phyloP scores from a whole-genome alignment of 1,140 invertebrate species.

The Drosophila trapezifrons region DNA sequence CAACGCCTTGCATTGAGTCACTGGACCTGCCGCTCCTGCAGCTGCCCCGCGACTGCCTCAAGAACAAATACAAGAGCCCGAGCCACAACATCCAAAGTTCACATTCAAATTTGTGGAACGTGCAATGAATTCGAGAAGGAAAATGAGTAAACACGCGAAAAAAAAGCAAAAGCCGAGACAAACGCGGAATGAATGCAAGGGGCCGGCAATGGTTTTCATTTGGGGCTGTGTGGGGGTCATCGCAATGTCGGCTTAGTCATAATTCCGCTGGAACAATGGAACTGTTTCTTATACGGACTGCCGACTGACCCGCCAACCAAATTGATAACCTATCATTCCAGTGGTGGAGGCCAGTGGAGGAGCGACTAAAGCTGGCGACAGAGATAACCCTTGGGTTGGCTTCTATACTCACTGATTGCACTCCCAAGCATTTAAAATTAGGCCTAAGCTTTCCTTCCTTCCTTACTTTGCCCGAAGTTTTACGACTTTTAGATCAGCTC shows the following conservation, averaged over 20 bases:
- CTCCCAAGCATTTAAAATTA: constrained; percentile 5
- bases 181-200: constrained; percentile 50
- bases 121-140: constrained; percentile 72
- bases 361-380: constrained; percentile 48
- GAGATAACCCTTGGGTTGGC: constrained; percentile 62
- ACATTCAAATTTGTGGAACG: constrained; percentile 81
- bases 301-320: constrained; percentile 61
- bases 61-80: neutral
- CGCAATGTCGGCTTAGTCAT: constrained; percentile 72
- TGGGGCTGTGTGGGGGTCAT: constrained; percentile 55
- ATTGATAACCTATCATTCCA: constrained; percentile 67
- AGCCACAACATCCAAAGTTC: constrained; percentile 54
- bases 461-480: constrained; percentile 20
- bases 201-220: constrained; percentile 56
- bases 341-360: neutral
- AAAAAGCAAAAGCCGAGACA: constrained; percentile 20
- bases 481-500: constrained; percentile 7
- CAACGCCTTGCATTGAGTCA: constrained; percentile 76
- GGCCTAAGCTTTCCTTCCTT: constrained; percentile 30
- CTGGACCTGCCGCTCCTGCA: constrained; percentile 58
- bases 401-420: constrained; percentile 47
- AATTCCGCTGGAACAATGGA: constrained; percentile 60
- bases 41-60: constrained; percentile 37
- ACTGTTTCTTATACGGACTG: constrained; percentile 44
- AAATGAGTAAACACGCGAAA: constrained; percentile 74